Evolutionary conservation across 35 echinoderm and acorn worm species (phyloP).

Genomic region (Patiria miniata): DNA sequence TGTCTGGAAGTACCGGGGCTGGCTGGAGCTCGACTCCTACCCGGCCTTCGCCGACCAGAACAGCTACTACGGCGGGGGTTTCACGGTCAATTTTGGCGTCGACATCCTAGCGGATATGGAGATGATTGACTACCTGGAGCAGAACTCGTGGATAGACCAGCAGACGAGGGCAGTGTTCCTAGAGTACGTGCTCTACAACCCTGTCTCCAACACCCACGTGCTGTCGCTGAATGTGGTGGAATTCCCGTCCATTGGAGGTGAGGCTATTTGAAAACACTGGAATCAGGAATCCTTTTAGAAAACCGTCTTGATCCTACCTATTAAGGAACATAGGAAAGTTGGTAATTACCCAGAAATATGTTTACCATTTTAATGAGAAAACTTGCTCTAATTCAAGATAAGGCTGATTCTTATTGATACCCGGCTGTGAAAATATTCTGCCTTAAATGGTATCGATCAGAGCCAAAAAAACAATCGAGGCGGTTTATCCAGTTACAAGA

Average conservation of each 20-base stretch:
- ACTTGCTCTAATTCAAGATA: no score
- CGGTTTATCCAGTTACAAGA: no score
- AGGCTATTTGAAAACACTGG: not conserved
- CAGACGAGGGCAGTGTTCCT: conserved; percentile 83
- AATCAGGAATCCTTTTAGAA: not conserved
- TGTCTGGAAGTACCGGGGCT: conserved; percentile 77
- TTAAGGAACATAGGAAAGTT: no score
- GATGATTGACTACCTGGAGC: conserved; percentile 75
- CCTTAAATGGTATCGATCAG: no score
- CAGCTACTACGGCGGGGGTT: conserved; percentile 84
- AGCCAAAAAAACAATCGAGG: no score
- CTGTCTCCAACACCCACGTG: conserved; percentile 61
- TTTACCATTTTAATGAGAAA: no score
- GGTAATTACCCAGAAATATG: no score
- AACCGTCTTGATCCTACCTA: no score
- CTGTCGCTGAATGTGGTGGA: conserved; percentile 62
- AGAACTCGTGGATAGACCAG: conserved; percentile 80
- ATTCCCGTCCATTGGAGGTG: conserved; percentile 83
- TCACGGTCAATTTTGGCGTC: conserved; percentile 61
- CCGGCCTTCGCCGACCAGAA: conserved; percentile 47
- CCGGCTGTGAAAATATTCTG: no score
- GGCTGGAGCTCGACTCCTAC: conserved; percentile 82
- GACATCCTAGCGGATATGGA: conserved; percentile 53
- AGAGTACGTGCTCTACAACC: conserved; percentile 89
- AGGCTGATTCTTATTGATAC: no score